Base-by-base conservation (phyloP, 2,113 vertebrate species). In the Daubentonia madagascariensis region DNA sequence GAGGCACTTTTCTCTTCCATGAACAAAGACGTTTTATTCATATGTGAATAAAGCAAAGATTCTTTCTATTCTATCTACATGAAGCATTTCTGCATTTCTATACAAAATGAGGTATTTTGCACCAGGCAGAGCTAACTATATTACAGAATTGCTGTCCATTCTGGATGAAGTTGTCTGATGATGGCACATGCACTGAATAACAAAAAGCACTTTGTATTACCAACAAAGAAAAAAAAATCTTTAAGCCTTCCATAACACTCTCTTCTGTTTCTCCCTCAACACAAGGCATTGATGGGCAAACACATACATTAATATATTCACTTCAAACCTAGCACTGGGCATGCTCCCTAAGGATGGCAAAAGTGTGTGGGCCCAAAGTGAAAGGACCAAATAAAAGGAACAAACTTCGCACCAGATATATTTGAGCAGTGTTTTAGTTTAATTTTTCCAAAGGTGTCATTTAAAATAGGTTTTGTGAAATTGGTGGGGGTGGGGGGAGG, bases 1-100 rank as follows among this genome's bases (percentile, higher is more conserved):
- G 79, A 92, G 96, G 86, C 94, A 95, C 98, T 97, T 94, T 70
- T 95, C 96, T 93, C 70, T n/a, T 45, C 61, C 57, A 40, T 0
- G 37, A 70, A 99, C 98, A 99, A 98, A 98, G 97, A 40, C 68
- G 78, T 97, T 98, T 98, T 98, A 98, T 99, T 92, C 91, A 79
- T 61, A 93, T 59, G 95, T 84, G 97, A 98, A 98, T 97, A 75
- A 97, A 98, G 96, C 94, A 57, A 96, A 97, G 98, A 81, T 65
- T 97, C 93, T 72, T 72, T 98, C 84, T 98, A 61, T 88, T 94
- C 88, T 28, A 16, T 97, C 81, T 97, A 94, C 89, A 98, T 96
- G 97, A 96, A 76, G 94, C 20, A 11, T 93, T 97, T 97, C 96
- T 97, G 97, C 98, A 94, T 97, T 96, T 98, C 97, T 98, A 73